Evolutionary conservation across 2,113 vertebrate genomes (phyloP), one percentile per base, ranked within the genome.

Genomic region (Columba janthina): DNA sequence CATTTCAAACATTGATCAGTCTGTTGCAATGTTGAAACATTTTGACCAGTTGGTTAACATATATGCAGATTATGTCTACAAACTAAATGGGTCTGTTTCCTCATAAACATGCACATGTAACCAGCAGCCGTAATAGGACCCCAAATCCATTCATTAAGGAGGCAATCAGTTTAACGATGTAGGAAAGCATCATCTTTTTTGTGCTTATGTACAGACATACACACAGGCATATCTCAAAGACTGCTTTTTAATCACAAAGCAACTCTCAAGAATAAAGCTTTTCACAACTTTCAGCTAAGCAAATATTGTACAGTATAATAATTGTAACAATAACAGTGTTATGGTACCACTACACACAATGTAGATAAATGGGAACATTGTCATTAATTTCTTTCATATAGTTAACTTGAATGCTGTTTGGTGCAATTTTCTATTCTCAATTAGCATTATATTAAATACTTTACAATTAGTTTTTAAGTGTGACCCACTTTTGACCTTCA

Each of bases 401-500:
- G 44, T 81, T 85, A 24, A 54, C 16, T 57, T 66, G 40, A 36
- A 42, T 75, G 8, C 28, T 24, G 3, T 72, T 90, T 72, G 32
- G 25, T 58, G 36, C 24, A 48, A 42, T 65, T 75, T 87, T 87
- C 34, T 72, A 2, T 65, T 78, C 83, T 87, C 53, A 34, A 57
- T 90, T 94, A 90, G 40, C 46, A 58, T 78, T 61, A 65, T 53
- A 32, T 93, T 92, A 87, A 92, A 58, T 57, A 82, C 51, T 95
- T 86, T 38, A 71, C 60, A 88, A 46, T 74, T 74, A 64, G 26
- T 64, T 94, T 94, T 81, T 69, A 46, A 51, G 85, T 72, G 34
- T 90, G 73, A 84, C 80, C 79, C 40, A 81, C 20, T 50, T 94
- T 85, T 87, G 73, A 96, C 90, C 79, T 93, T 94, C 70, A 89